Base-by-base conservation (phyloP, 2,113 vertebrate genomes). In the Meleagris gallopavo region DNA sequence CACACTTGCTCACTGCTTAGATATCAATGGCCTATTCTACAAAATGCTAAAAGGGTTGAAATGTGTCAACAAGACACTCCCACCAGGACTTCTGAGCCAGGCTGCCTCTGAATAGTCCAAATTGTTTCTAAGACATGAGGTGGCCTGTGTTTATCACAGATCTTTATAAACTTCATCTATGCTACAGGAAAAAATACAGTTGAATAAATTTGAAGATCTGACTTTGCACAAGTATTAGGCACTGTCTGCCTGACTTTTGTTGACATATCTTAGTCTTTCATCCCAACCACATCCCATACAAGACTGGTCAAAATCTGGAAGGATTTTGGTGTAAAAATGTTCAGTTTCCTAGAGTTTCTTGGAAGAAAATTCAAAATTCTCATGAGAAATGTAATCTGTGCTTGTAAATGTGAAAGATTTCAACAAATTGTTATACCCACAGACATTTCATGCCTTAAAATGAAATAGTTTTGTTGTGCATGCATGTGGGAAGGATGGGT, bases 31-130 rank as follows among this genome's bases (percentile, higher is more conserved):
- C 4, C 21, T 78, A 1, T n/a, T 93, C 77, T 84, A n/a, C 13
- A 79, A 82, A 84, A 94, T 25, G 32, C 85, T 80, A 74, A 71
- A 83, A 93, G 46, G 65, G 75, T 61, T 57, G 1, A 86, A 90
- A 57, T 40, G 83, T 34, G 7, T 48, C 77, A 86, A 48, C 52
- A 57, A 64, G 61, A 75, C 20, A 29, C 60, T 75, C 61, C 15
- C 52, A 75, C 27, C 22, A 74, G 32, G 25, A 24, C 14, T 88
- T 90, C 65, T 83, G 55, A 83, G 55, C 13, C 1, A 1, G 8
- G 40, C 11, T 86, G 11, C 22, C 60, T 78, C 65, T 78, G 13
- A 10, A 12, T 41, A 36, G 6, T 40, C 30, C 32, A 52, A 71
- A 71, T 66, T 9, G 6, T 36, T 72, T 36, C 69, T 36, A 78